A percentile compares a stretch with the other conserved stretches of the same genome.
phyloP scores from a whole-genome alignment of 2,888 invertebrate genomes.

The Dasysyrphus tricinctus region DNA sequence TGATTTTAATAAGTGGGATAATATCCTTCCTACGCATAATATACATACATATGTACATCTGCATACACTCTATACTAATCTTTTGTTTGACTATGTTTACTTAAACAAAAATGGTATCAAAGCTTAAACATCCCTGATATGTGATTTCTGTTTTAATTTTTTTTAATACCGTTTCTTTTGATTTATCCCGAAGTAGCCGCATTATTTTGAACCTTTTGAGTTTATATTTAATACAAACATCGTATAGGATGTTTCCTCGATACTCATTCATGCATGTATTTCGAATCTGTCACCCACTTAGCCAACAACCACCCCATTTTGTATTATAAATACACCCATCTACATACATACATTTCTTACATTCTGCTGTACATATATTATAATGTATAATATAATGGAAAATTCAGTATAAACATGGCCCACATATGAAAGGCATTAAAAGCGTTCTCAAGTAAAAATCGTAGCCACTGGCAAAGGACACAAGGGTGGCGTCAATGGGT shows the following conservation, averaged over 20 bases:
- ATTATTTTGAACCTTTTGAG: constrained; percentile 14
- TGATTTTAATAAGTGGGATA: no score
- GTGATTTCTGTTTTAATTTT: neutral
- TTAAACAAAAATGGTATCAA: neutral
- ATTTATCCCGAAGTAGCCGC: constrained; percentile 20
- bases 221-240: constrained; percentile 4
- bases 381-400: constrained; percentile 51
- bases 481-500: constrained; percentile 72
- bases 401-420: constrained; percentile 70
- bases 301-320: constrained; percentile 29
- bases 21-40: no score
- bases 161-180: neutral
- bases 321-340: constrained; percentile 3
- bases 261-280: constrained; percentile 16
- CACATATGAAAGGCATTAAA: constrained; percentile 73
- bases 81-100: no score
- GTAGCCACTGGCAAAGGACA: constrained; percentile 68
- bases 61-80: no score
- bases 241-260: neutral
- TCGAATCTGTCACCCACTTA: constrained; percentile 34
- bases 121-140: neutral
- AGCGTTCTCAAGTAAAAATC: constrained; percentile 51
- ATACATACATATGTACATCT: no score
- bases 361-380: neutral
- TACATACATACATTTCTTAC: neutral